Conservation (phyloP, 2,113 vertebrate species). For the Strigops habroptila region DNA sequence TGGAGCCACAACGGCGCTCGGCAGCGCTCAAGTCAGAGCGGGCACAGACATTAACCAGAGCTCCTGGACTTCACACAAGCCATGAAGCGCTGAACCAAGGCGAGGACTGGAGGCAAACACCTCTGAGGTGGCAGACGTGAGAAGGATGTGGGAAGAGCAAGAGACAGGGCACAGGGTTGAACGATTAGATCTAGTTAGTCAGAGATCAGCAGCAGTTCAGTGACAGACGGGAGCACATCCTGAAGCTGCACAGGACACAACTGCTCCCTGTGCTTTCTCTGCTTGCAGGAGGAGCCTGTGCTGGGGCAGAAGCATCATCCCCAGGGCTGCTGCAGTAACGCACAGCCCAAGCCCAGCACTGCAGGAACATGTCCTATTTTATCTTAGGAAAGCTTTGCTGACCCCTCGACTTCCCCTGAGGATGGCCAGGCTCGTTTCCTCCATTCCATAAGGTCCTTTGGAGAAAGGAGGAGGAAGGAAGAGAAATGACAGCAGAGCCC, state of each 20-base stretch:
- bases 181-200: neutral
- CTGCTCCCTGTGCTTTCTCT: neutral
- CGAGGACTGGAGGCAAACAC: neutral
- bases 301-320: neutral
- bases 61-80: neutral
- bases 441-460: neutral
- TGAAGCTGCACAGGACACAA: neutral
- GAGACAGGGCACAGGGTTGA: neutral
- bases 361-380: neutral
- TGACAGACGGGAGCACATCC: accelerated
- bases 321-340: neutral
- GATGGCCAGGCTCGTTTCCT: neutral
- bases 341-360: neutral
- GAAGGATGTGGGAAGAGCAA: neutral
- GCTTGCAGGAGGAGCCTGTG: neutral
- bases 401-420: neutral
- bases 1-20: neutral
- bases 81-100: neutral
- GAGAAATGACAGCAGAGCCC: neutral
- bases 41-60: neutral
- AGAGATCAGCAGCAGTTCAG: neutral
- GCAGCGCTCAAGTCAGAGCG: accelerated
- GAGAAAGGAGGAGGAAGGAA: neutral
- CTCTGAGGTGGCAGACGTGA: neutral
- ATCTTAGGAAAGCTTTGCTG: neutral